A percentile compares a stretch with the other conserved stretches of the same genome.
phyloP scores from a whole-genome alignment of 2,888 invertebrate genomes.

The Standfussiana lucernea region DNA sequence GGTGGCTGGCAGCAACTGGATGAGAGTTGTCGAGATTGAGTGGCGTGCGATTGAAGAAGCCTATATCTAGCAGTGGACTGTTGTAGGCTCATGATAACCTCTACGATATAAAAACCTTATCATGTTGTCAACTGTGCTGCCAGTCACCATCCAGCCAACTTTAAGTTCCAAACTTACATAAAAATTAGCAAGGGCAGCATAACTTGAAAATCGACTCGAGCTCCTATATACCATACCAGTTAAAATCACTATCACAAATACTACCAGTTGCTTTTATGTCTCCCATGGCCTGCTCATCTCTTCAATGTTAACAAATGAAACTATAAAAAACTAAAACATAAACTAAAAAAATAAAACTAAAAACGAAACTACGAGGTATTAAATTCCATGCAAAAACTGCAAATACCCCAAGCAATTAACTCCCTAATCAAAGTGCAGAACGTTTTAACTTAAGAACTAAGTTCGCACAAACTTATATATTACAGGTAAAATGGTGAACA shows the following conservation, averaged over 20 bases:
- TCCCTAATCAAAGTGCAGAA: constrained; percentile 46
- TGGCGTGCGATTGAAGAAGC: too few relatives aligned
- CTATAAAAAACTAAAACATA: too few relatives aligned
- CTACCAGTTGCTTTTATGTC: not conserved
- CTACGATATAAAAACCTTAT: too few relatives aligned
- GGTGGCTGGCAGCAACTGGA: too few relatives aligned
- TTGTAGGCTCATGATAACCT: too few relatives aligned
- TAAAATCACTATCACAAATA: not conserved
- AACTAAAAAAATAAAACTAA: too few relatives aligned
- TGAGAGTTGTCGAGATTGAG: too few relatives aligned
- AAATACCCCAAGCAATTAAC: constrained; percentile 32
- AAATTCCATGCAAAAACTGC: not conserved
- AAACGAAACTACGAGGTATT: not conserved
- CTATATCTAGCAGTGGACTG: too few relatives aligned
- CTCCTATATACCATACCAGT: not conserved
- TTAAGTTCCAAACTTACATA: too few relatives aligned
- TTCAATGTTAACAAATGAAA: not conserved
- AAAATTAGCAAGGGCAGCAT: not conserved
- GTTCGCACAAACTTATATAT: constrained; percentile 56
- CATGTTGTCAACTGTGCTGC: too few relatives aligned
- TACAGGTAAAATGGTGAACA: constrained; percentile 68
- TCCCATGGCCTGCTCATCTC: not conserved
- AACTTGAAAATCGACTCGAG: not conserved
- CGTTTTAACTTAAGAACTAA: constrained; percentile 47
- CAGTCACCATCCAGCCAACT: too few relatives aligned